These are phyloP conservation scores for Charaxes varanes DNA, from an alignment of 1,140 invertebrate species.

Conservation along the genomic window DNA sequence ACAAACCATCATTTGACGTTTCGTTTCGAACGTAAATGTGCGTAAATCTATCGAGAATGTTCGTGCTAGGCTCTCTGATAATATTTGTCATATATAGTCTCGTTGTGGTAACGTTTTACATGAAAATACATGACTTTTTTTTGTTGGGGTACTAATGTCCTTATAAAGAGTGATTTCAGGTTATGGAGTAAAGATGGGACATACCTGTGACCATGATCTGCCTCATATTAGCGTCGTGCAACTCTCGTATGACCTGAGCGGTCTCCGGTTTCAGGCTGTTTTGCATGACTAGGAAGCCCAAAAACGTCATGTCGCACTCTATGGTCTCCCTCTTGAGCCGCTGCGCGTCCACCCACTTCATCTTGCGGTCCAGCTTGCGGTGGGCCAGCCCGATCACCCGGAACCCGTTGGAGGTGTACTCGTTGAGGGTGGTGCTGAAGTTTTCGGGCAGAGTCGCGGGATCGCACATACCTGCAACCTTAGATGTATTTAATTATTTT, in stretches of 20 bases:
- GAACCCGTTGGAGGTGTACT: constrained; percentile 91
- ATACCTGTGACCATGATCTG: constrained; percentile 94
- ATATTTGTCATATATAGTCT: too few relatives aligned
- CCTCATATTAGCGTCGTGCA: constrained; percentile 88
- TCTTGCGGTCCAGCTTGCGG: constrained; percentile 76
- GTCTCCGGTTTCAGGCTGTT: constrained; percentile 93
- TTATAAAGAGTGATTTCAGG: too few relatives aligned
- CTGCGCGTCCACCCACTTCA: constrained; percentile 77
- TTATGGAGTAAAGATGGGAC: too few relatives aligned
- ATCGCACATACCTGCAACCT: constrained; percentile 72
- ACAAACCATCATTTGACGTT: too few relatives aligned
- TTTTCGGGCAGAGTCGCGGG: constrained; percentile 76
- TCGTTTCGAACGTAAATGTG: too few relatives aligned
- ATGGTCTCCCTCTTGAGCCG: constrained; percentile 77
- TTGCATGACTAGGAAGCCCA: constrained; percentile 92
- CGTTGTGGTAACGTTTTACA: too few relatives aligned
- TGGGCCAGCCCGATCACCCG: constrained; percentile 91
- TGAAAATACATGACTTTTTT: too few relatives aligned
- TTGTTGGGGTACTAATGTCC: too few relatives aligned
- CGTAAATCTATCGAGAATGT: too few relatives aligned
- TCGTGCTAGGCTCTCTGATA: too few relatives aligned
- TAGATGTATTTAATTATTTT: constrained; percentile 7
- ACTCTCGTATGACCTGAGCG: constrained; percentile 81
- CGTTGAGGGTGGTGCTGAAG: constrained; percentile 82
- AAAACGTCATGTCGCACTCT: constrained; percentile 88